Conservation (phyloP, 1,140 invertebrate genomes). For the Idris sp. region DNA sequence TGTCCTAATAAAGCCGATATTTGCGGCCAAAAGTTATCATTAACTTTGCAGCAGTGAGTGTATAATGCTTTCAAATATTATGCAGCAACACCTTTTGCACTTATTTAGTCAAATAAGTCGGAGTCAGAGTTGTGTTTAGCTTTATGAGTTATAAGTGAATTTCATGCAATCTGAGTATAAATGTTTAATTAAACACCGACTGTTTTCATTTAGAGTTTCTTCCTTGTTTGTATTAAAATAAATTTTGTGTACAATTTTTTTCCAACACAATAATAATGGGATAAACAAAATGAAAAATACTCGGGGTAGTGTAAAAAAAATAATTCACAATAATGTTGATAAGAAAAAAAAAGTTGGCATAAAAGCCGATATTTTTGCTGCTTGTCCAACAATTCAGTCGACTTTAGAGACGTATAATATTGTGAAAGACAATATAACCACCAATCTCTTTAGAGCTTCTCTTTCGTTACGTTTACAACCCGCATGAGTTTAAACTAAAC, state of each 20-base stretch:
- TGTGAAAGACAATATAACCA: slow-evolving; percentile 50
- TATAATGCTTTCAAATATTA: too few species aligned
- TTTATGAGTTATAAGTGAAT: slow-evolving; percentile 39
- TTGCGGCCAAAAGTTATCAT: too few species aligned
- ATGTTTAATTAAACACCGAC: slow-evolving; percentile 46
- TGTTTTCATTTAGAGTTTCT: slow-evolving; percentile 11
- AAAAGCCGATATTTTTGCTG: slow-evolving; percentile 5
- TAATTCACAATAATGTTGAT: too few species aligned
- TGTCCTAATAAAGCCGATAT: slow-evolving; percentile 62
- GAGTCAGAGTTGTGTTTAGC: slow-evolving; percentile 30
- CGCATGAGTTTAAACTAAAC: slow-evolving; percentile 62
- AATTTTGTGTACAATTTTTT: too few species aligned
- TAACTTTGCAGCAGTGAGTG: too few species aligned
- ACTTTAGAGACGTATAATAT: slow-evolving; percentile 25
- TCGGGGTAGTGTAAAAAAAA: too few species aligned
- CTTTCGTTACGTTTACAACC: slow-evolving; percentile 58
- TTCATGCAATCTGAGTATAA: slow-evolving; percentile 39
- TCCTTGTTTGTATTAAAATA: slow-evolving; percentile 9
- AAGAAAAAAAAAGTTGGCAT: too few species aligned
- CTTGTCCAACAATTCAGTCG: slow-evolving; percentile 25
- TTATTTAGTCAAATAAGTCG: slow-evolving; percentile 30
- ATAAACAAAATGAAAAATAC: too few species aligned
- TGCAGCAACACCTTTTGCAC: too few species aligned
- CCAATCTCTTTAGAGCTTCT: slow-evolving; percentile 54
- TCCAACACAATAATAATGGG: too few species aligned